Base-by-base conservation (phyloP, 2,797 vertebrate genomes). In the Sebastes taczanowskii region DNA sequence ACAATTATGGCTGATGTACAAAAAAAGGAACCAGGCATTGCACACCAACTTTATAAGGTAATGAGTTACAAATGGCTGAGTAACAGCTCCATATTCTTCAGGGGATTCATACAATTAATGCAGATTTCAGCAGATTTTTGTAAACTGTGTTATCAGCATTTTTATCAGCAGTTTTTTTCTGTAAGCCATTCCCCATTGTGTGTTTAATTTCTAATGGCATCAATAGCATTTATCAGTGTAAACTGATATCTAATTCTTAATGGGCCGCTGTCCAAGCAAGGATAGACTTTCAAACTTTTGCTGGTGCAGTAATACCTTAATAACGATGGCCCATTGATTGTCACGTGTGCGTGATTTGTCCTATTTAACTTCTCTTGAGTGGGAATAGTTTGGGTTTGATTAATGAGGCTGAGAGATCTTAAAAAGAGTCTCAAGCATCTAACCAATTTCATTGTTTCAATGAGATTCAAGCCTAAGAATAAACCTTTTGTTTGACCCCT, bases 401-500 rank as follows among this genome's bases (percentile, higher is more conserved):
- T 56, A 42, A 23, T 66, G 16, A 62, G 5, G n/a, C 16, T 49
- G 20, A 42, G 20, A 56, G 23, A 20, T 23, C 16, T 6, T 32
- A n/a, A 27, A 5, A 46, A 53, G 27, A 49, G 10, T 53, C 7
- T 53, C 29, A 1, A 81, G 22, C 18, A 8, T 70, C 13, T 27
- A 23, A 16, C 3, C 30, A 9, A 30, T 59, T 34, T 32, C 1
- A 76, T 62, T 18, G 11, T 53, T 75, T 71, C 7, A 29, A 0
- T 65, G n/a, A 64, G 3, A 32, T 59, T 65, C 0, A 53, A 4
- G 16, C 14, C 14, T 35, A 22, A 42, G n/a, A 46, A 14, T 16
- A n/a, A 70, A 52, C 49, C 49, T 70, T 77, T 77, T 63, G 74
- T 81, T 52, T 69, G n/a, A 29, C 32, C 11, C 27, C 5, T 71